Evolutionary conservation across 2,888 invertebrate genomes (phyloP).

Genomic region (Micoletzkya japonica): DNA sequence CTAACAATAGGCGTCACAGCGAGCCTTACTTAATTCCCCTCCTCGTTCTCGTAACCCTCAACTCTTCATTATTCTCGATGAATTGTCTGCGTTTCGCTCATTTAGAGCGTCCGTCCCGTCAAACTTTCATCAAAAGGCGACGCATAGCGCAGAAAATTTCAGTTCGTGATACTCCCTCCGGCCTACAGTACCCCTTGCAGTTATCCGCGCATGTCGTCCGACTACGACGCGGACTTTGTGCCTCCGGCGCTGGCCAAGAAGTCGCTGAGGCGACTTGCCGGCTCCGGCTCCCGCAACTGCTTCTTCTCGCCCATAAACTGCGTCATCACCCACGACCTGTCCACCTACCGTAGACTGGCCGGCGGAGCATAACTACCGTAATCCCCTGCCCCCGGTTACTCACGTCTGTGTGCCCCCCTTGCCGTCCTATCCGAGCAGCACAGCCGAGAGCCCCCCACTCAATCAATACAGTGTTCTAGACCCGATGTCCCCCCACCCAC

Average conservation of each 20-base stretch:
- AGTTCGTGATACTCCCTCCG: no score
- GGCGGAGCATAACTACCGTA: conserved; percentile 20
- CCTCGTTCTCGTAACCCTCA: conserved; percentile 19
- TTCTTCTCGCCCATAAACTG: conserved; percentile 61
- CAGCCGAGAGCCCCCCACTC: no score
- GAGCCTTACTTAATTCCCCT: conserved; percentile 21
- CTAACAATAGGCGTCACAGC: no score
- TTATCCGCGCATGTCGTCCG: conserved; percentile 1
- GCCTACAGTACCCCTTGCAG: conserved; percentile 2
- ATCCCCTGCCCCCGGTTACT: no score
- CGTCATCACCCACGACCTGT: conserved; percentile 54
- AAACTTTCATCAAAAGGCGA: no score
- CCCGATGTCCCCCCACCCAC: no score
- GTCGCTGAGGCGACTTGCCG: conserved; percentile 41
- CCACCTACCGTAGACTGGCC: conserved; percentile 50
- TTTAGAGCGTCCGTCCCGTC: neutral
- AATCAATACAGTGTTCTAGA: no score
- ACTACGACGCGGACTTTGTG: conserved; percentile 1
- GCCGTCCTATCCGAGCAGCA: conserved; percentile 13
- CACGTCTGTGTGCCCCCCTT: conserved; percentile 6
- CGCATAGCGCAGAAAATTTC: no score
- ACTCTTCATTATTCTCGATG: neutral
- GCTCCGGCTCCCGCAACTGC: conserved; percentile 54
- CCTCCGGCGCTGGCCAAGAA: conserved; percentile 35
- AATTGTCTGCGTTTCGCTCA: no score